Base-by-base conservation (phyloP, 2,113 vertebrate species). In the Vireo altiloquus region DNA sequence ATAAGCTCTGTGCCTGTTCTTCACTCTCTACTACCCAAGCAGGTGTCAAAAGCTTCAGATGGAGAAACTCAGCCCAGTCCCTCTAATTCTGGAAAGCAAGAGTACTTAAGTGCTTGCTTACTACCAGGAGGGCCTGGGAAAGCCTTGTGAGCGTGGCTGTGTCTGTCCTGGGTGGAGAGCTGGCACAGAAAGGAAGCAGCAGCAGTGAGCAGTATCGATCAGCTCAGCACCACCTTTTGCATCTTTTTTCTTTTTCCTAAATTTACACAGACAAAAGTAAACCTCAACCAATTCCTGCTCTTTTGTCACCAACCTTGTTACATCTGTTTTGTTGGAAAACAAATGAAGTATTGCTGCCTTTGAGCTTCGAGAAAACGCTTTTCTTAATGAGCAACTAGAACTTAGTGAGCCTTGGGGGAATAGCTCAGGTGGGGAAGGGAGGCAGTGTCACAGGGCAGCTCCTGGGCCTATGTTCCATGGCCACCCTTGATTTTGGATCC, bases 201-300 rank as follows among this genome's bases (percentile, higher is more conserved):
- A 65, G 69, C 66, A 39, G 15, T 1, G 12, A 54, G 68, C 27
- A 11, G 1, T 11, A 4, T 15, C 0, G 0, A 13, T 23, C 63
- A 68, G 25, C 52, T 37, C 42, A 24, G 52, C 47, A 77, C 15
- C n/a, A 16, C 15, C 18, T 59, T 90, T 42, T 24, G 24, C 57
- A 50, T 57, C 20, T 54, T 72, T 59, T 28, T 49, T n/a, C 7
- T 82, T 83, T 53, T 42, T 39, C 74, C 42, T 82, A 33, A 66
- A 42, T 69, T 71, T 65, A 61, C n/a, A 6, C 20, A 42, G 57
- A 39, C 35, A 64, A 54, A 87, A 30, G 20, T 56, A 68, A 56
- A 46, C 71, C n/a, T 81, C 2, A 2, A 33, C 49, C 19, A 44
- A 19, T 47, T 87, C 61, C 64, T 40, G 16, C 54, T 23, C 65